These are phyloP conservation scores for Pogonocherus hispidulus DNA, from an alignment of 2,888 invertebrate genomes.

Conservation along the genomic window DNA sequence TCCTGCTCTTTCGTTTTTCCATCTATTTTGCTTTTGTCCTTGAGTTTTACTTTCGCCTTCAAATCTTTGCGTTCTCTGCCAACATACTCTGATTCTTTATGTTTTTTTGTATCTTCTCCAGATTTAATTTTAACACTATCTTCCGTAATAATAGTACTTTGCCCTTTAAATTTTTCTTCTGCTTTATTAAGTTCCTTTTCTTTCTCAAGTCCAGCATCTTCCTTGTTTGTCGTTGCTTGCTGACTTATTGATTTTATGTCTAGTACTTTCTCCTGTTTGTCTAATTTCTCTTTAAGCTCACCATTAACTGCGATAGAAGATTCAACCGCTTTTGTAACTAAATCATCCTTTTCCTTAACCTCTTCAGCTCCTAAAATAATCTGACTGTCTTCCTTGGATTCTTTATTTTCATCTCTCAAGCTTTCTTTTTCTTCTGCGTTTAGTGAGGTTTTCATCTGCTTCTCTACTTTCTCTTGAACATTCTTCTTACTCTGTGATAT, in stretches of 20 bases:
- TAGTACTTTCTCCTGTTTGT: conserved; percentile 39
- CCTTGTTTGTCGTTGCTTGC: conserved; percentile 42
- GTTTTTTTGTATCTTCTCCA: conserved; percentile 45
- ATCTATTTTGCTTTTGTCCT: conserved; percentile 43
- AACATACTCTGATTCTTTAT: conserved; percentile 53
- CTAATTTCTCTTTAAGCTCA: too few species aligned
- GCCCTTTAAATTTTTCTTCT: too few species aligned
- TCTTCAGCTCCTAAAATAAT: conserved; percentile 27
- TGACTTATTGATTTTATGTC: conserved; percentile 41
- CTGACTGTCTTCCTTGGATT: too few species aligned
- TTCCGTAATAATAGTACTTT: too few species aligned
- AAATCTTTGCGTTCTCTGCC: conserved; percentile 37
- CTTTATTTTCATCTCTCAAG: too few species aligned
- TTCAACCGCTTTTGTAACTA: too few species aligned
- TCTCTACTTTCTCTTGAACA: too few species aligned
- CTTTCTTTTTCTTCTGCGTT: too few species aligned
- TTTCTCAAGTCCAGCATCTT: too few species aligned
- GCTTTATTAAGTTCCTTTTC: too few species aligned
- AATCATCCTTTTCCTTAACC: conserved; percentile 17
- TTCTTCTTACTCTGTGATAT: not conserved
- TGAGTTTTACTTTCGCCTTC: conserved; percentile 35
- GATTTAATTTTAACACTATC: conserved; percentile 19
- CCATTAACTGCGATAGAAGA: too few species aligned
- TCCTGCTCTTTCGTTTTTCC: conserved; percentile 44
- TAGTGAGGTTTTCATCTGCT: too few species aligned